A percentile compares a stretch with the other conserved stretches of the same genome.
phyloP scores from a whole-genome alignment of 2,113 vertebrate species.

The Herpetotheres cachinnans region DNA sequence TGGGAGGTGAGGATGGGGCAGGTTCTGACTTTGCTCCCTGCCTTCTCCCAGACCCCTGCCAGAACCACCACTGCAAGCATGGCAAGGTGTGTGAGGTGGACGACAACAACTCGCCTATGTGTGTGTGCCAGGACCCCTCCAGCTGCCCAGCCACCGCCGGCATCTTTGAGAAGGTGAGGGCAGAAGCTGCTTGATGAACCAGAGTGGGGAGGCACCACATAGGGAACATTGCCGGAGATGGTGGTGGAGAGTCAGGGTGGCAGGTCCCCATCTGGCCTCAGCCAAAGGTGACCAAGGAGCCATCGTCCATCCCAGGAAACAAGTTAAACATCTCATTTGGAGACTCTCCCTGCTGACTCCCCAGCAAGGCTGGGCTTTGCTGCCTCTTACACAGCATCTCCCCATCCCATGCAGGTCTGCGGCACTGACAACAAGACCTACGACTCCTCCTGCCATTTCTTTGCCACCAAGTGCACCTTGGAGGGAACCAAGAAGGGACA shows the following conservation, averaged over 20 bases:
- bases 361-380: background rate
- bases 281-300: background rate
- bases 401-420: constrained; percentile 80
- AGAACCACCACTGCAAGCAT: constrained; percentile 96
- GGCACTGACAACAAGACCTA: constrained; percentile 98
- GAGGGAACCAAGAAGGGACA: constrained; percentile 99
- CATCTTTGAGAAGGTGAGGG: constrained; percentile 92
- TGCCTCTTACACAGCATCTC: background rate
- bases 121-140: constrained; percentile 95
- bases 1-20: background rate
- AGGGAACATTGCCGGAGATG: background rate
- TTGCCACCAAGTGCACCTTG: constrained; percentile 95
- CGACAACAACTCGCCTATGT: constrained; percentile 92
- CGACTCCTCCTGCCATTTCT: constrained; percentile 96
- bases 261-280: background rate
- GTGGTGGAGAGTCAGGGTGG: background rate
- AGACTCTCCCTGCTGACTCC: background rate
- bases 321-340: background rate
- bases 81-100: constrained; percentile 97
- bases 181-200: background rate
- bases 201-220: background rate
- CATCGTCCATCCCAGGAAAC: background rate
- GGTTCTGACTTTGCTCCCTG: background rate
- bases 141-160: constrained; percentile 83
- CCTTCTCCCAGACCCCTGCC: constrained; percentile 84